Percentiles rank a stretch among this genome's conserved stretches.
Evolutionary conservation across 2,888 invertebrate species (phyloP).

Genomic region (Lapara coniferarum): DNA sequence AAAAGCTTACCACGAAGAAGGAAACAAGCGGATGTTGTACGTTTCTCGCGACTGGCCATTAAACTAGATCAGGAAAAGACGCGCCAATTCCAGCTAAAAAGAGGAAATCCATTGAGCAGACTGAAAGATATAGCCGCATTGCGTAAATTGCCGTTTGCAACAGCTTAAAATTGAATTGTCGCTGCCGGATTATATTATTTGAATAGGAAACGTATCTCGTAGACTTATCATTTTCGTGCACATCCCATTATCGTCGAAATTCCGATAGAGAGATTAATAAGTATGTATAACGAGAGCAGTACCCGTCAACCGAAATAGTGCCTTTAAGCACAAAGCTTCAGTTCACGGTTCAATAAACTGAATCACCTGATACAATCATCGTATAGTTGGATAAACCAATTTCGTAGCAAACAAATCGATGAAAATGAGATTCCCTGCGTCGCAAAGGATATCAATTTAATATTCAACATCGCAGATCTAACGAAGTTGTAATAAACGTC

Average conservation of each 20-base stretch:
- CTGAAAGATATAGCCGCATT: constrained; percentile 52
- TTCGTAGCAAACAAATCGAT: constrained; percentile 61
- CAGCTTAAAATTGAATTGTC: constrained; percentile 51
- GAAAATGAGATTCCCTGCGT: constrained; percentile 51
- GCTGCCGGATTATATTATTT: constrained; percentile 38
- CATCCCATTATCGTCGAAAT: not conserved
- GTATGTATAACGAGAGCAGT: constrained; percentile 9
- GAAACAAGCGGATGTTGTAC: constrained; percentile 66
- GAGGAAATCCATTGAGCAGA: constrained; percentile 55
- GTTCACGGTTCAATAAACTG: constrained; percentile 62
- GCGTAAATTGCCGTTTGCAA: constrained; percentile 50
- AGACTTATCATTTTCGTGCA: not conserved
- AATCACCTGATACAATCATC: constrained; percentile 61
- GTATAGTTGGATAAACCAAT: constrained; percentile 63
- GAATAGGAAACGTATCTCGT: not conserved
- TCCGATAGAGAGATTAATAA: constrained; percentile 22
- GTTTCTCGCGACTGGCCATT: constrained; percentile 62
- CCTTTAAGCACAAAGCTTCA: constrained; percentile 49
- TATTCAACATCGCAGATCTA: constrained; percentile 49
- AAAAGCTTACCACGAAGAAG: constrained; percentile 59
- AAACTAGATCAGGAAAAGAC: constrained; percentile 58
- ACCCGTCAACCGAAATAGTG: constrained; percentile 34
- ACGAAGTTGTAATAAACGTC: constrained; percentile 49
- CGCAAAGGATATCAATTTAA: constrained; percentile 54
- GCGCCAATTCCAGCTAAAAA: constrained; percentile 61